These are phyloP conservation scores for Drosophila nigromelanica DNA, from an alignment of 1,140 invertebrate species.

Conservation along the genomic window DNA sequence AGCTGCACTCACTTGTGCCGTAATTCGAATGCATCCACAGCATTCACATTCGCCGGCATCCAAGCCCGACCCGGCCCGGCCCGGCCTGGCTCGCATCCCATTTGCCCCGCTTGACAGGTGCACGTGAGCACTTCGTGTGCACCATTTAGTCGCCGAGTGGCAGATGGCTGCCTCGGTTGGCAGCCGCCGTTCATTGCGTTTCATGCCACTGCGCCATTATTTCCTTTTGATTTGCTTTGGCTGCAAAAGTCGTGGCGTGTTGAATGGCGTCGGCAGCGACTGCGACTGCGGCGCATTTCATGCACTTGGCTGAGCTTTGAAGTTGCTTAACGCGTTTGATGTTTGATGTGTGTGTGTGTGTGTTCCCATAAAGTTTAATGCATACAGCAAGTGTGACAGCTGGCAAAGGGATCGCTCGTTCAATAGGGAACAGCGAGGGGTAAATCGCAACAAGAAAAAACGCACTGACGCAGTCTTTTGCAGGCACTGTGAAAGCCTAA, in stretches of 20 bases:
- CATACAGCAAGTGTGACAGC: conserved; percentile 59
- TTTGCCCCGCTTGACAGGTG: conserved; percentile 50
- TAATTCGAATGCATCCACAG: conserved; percentile 40
- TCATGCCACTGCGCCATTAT: conserved; percentile 69
- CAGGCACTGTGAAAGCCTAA: conserved; percentile 1
- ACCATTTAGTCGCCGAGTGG: conserved; percentile 64
- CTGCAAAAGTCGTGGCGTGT: conserved; percentile 73
- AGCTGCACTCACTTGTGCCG: conserved; percentile 33
- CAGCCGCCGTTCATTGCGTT: conserved; percentile 26
- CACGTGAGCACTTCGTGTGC: conserved; percentile 76
- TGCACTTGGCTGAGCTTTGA: conserved; percentile 77
- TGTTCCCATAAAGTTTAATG: conserved; percentile 60
- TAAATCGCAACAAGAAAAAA: background rate
- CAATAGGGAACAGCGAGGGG: conserved; percentile 23
- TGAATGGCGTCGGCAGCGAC: conserved; percentile 47
- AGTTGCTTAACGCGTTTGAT: conserved; percentile 79
- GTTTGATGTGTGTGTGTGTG: conserved; percentile 47
- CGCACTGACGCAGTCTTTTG: background rate
- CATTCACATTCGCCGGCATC: conserved; percentile 36
- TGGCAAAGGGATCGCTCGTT: conserved; percentile 20
- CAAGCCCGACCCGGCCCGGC: conserved; percentile 17
- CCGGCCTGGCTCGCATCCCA: conserved; percentile 6
- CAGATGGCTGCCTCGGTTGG: background rate
- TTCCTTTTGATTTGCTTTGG: conserved; percentile 80
- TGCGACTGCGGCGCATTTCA: conserved; percentile 55